phyloP scores from a whole-genome alignment of 1,140 invertebrate species.

The Cydia splendana region DNA sequence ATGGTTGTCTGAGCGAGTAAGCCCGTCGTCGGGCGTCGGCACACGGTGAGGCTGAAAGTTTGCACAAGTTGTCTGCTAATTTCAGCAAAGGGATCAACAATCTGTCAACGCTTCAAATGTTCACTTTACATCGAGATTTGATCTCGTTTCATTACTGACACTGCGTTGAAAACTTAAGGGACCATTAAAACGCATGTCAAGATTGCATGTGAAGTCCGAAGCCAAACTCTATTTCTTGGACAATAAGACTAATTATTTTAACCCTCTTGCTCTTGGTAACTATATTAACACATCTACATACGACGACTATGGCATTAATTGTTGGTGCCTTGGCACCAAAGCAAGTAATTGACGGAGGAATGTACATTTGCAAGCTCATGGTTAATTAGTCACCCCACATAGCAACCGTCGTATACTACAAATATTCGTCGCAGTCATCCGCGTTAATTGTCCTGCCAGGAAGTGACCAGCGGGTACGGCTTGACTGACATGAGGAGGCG shows the following conservation, averaged over 20 bases:
- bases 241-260: background rate
- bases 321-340: background rate
- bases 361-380: slow-evolving; percentile 40
- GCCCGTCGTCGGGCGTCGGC: background rate
- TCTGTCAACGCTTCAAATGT: background rate
- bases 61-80: background rate
- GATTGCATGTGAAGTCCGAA: background rate
- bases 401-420: slow-evolving; percentile 20
- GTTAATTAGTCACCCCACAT: slow-evolving; percentile 42
- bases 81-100: background rate
- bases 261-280: background rate
- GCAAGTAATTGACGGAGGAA: slow-evolving; percentile 25
- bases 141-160: slow-evolving; percentile 8
- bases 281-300: background rate
- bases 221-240: slow-evolving; percentile 2
- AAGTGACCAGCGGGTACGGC: slow-evolving; percentile 61
- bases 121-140: background rate
- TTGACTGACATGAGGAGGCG: slow-evolving; percentile 45
- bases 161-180: background rate
- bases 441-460: slow-evolving; percentile 70
- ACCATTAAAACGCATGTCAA: background rate
- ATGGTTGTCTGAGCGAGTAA: background rate
- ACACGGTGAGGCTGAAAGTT: background rate
- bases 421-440: slow-evolving; percentile 42
- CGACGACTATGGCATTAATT: background rate